Base-by-base conservation (phyloP, 2,113 vertebrate genomes). In the Ictalurus furcatus region DNA sequence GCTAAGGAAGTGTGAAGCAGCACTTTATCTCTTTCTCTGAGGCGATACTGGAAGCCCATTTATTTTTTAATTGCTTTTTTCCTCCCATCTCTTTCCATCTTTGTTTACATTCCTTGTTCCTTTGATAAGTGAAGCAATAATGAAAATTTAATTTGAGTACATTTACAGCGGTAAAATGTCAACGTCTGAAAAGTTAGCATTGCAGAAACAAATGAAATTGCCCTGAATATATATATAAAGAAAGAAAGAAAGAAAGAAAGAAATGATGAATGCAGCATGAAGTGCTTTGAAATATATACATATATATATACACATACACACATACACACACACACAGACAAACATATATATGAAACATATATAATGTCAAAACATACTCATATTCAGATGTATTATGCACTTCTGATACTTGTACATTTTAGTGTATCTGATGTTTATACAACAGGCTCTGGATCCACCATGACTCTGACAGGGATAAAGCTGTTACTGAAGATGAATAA, bases 51-150 rank as follows among this genome's bases (percentile, higher is more conserved):
- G 73, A 91, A 90, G 86, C 44, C 88, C 89, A 88, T 93, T 92
- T 93, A 89, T 90, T 92, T 94, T 93, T 93, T 94, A 94, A 94
- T 93, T 94, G 92, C 89, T 93, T 94, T 59, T 48, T 28, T 19
- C 28, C 17, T 11, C 17, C 84, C 12, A 85, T 92, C 92, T 91
- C 91, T 92, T 88, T 88, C 40, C 90, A 91, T 94, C 91, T 93
- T 92, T 93, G 92, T 94, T 94, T 94, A 93, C 71, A 86, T 92
- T 91, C 91, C 90, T 92, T 91, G 65, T 23, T 86, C 90, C 85
- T 84, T 82, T 28, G 92, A 94, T 94, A 95, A 93, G 93, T 71
- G 4, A 52, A 71, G 86, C 83, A 92, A 89, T 92, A 93, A 93
- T 90, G 88, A 90, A 88, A 92, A 93, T 93, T 93, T 92, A 92